Evolutionary conservation across 2,797 vertebrate genomes (phyloP).

Genomic region (Sylvia borin): DNA sequence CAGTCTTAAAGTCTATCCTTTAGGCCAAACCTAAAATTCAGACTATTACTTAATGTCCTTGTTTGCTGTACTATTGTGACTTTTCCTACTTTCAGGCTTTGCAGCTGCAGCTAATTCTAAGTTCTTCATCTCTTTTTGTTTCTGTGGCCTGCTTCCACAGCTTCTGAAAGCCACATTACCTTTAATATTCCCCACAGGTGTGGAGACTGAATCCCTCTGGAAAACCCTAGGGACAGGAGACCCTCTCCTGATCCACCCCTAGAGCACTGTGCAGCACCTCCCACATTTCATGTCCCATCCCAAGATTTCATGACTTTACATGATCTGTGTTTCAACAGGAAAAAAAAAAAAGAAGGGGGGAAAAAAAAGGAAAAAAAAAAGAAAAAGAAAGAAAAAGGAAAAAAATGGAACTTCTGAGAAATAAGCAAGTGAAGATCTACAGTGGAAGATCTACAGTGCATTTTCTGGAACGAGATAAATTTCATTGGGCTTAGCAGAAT

Average conservation of each 20-base stretch:
- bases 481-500: slow-evolving; percentile 36
- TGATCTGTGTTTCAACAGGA: neutral
- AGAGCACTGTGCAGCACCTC: neutral
- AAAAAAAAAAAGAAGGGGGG: too few species aligned
- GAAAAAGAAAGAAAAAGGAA: too few species aligned
- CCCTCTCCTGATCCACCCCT: neutral
- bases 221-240: neutral
- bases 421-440: slow-evolving; percentile 58
- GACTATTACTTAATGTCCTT: too few species aligned
- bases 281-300: neutral
- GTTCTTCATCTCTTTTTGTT: too few species aligned
- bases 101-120: too few species aligned
- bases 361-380: slow-evolving; percentile 5
- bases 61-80: too few species aligned
- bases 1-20: too few species aligned
- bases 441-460: slow-evolving; percentile 12
- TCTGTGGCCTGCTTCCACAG: too few species aligned
- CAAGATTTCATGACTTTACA: neutral
- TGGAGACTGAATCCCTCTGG: neutral
- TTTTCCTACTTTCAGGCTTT: too few species aligned
- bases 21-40: too few species aligned
- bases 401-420: slow-evolving; percentile 19
- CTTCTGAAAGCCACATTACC: too few species aligned
- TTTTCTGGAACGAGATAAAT: slow-evolving; percentile 24
- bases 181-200: neutral